A percentile compares a stretch with the other conserved stretches of the same genome.
phyloP scores from a whole-genome alignment of 2,113 vertebrate species.

The Ardeotis arabs region DNA sequence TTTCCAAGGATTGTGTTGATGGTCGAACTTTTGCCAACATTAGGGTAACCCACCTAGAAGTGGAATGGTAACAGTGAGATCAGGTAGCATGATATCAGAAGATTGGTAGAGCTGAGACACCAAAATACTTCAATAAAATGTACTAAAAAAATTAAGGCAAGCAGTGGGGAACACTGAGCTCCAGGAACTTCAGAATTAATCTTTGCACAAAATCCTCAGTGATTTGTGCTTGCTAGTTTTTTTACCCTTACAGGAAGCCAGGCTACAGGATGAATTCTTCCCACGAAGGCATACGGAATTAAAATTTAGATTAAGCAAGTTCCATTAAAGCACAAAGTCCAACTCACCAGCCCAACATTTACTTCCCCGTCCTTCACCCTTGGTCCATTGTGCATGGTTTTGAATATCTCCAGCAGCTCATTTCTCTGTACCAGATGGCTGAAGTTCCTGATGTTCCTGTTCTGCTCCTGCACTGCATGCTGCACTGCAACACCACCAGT shows the following conservation, averaged over 20 bases:
- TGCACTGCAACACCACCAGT: background rate
- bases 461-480: background rate
- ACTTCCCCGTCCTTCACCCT: conserved; percentile 85
- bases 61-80: background rate
- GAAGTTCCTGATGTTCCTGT: conserved; percentile 73
- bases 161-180: background rate
- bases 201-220: background rate
- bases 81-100: background rate
- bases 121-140: background rate
- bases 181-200: background rate
- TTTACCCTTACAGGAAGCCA: background rate
- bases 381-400: conserved; percentile 76
- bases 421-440: conserved; percentile 86
- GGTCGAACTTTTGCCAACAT: conserved; percentile 97
- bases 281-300: background rate
- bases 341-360: conserved; percentile 93
- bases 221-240: background rate
- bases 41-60: conserved; percentile 92
- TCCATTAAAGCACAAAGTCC: background rate
- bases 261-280: background rate
- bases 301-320: background rate
- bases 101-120: background rate
- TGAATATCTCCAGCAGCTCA: conserved; percentile 87
- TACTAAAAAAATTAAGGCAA: background rate
- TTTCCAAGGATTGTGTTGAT: conserved; percentile 96